Percentiles rank a stretch among this genome's conserved stretches.
These are phyloP conservation scores for Drosophila putrida DNA, from an alignment of 2,888 invertebrate genomes.

Conservation along the genomic window DNA sequence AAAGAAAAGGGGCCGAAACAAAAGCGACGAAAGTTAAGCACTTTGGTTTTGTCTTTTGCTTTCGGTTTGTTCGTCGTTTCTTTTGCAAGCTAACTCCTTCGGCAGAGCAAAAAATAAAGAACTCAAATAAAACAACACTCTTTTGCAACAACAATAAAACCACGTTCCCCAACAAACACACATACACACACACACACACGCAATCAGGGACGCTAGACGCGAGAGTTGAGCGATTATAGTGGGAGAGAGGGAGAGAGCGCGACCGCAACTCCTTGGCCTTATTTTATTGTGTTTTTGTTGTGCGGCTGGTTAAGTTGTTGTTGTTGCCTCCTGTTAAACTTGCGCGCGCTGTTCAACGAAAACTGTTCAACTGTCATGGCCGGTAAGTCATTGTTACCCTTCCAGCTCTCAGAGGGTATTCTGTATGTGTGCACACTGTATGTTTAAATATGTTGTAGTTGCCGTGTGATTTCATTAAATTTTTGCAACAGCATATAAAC, in stretches of 20 bases:
- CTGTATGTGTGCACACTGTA: neutral
- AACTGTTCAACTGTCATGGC: conserved; percentile 90
- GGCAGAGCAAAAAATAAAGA: conserved; percentile 34
- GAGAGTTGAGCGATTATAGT: conserved; percentile 30
- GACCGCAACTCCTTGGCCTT: conserved; percentile 67
- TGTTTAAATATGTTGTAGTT: neutral
- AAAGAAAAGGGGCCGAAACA: conserved; percentile 54
- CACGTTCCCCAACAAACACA: conserved; percentile 31
- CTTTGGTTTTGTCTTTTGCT: conserved; percentile 58
- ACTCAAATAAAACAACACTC: conserved; percentile 61
- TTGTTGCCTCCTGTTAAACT: conserved; percentile 58
- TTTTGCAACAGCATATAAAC: conserved; percentile 45
- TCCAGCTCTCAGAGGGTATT: conserved; percentile 6
- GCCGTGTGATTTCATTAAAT: conserved; percentile 26
- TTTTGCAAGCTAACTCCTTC: conserved; percentile 50
- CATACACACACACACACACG: conserved; percentile 36
- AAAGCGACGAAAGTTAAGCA: conserved; percentile 61
- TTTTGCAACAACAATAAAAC: conserved; percentile 42
- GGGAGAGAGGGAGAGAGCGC: conserved; percentile 35
- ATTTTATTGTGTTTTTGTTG: conserved; percentile 52
- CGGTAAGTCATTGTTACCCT: conserved; percentile 87
- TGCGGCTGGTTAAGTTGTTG: conserved; percentile 51
- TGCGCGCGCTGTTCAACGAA: conserved; percentile 74
- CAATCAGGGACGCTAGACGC: conserved; percentile 22
- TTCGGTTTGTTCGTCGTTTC: conserved; percentile 53